These are phyloP conservation scores for Albula goreensis DNA, from an alignment of 2,113 vertebrate species.

Conservation along the genomic window DNA sequence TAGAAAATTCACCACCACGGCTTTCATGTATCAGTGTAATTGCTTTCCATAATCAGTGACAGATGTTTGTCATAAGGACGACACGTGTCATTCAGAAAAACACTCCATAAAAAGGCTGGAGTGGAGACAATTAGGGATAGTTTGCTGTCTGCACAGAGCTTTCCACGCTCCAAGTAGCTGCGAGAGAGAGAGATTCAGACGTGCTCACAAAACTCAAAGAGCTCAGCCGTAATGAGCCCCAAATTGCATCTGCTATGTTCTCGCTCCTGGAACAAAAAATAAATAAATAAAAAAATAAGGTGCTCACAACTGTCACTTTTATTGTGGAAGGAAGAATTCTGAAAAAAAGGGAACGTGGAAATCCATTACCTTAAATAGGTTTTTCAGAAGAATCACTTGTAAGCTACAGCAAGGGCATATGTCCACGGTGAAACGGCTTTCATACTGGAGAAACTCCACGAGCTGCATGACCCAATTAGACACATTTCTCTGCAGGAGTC, in stretches of 20 bases:
- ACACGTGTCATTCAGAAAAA: conserved; percentile 2
- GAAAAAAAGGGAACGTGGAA: background rate
- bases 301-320: conserved; percentile 4
- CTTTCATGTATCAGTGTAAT: background rate
- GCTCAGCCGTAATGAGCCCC: conserved; percentile 15
- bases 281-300: background rate
- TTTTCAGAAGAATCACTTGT: conserved; percentile 6
- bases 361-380: background rate
- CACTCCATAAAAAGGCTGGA: background rate
- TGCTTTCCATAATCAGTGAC: conserved; percentile 6
- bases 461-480: conserved; percentile 12
- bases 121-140: background rate
- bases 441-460: background rate
- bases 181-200: background rate
- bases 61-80: conserved; percentile 17
- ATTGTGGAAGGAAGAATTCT: background rate
- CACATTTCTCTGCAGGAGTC: background rate
- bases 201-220: background rate
- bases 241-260: conserved; percentile 2
- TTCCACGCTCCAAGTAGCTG: background rate
- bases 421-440: conserved; percentile 4
- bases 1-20: background rate
- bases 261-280: conserved; percentile 1
- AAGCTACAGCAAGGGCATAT: conserved; percentile 12
- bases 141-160: background rate